Evolutionary conservation across 2,888 invertebrate species (phyloP).

Genomic region (Hypomecis atomaria): DNA sequence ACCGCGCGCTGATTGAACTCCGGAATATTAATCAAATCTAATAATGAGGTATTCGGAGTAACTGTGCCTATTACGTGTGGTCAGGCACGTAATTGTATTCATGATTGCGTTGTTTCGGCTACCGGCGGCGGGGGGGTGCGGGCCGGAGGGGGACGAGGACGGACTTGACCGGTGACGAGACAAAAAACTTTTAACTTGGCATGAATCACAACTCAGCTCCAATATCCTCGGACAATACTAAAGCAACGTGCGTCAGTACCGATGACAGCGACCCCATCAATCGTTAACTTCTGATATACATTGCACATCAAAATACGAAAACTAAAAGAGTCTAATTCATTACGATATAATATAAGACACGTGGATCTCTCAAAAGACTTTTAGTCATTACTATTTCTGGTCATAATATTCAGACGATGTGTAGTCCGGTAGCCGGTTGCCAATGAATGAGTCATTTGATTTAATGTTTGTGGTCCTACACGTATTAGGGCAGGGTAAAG

Average conservation of each 20-base stretch:
- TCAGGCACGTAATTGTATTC: constrained; percentile 31
- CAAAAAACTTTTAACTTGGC: constrained; percentile 1
- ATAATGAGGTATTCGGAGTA: constrained; percentile 40
- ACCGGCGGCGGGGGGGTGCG: constrained; percentile 44
- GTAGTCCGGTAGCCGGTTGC: constrained; percentile 3
- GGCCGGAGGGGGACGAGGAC: constrained; percentile 15
- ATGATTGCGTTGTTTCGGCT: constrained; percentile 37
- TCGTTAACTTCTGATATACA: not conserved
- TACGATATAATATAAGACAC: too few species aligned
- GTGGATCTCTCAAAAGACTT: not conserved
- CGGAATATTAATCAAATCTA: constrained; percentile 42
- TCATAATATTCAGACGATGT: constrained; percentile 1
- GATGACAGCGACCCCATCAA: not conserved
- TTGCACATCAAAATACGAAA: too few species aligned
- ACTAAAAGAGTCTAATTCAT: too few species aligned
- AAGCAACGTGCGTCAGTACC: not conserved
- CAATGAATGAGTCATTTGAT: constrained; percentile 65
- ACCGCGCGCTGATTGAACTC: constrained; percentile 34
- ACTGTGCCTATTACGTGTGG: constrained; percentile 32
- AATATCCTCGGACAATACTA: constrained; percentile 4
- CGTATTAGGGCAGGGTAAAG: constrained; percentile 41
- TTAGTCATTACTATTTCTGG: not conserved
- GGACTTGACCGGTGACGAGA: constrained; percentile 5
- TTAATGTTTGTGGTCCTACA: constrained; percentile 53
- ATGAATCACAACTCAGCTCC: constrained; percentile 5